Conservation (phyloP, 2,888 invertebrate species). For the Leptogaster cylindrica region DNA sequence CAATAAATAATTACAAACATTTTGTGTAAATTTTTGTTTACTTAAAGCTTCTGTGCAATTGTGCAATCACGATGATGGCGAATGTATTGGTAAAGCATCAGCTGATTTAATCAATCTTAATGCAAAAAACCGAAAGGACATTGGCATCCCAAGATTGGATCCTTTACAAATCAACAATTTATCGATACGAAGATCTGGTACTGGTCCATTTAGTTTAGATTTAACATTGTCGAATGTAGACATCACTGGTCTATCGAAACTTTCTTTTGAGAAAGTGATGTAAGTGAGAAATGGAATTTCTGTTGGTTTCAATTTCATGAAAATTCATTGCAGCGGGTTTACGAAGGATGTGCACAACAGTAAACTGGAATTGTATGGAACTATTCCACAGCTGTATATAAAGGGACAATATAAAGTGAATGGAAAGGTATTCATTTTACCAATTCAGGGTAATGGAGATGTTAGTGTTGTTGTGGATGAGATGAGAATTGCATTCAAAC, state of each 20-base stretch:
- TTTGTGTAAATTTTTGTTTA: constrained; percentile 1
- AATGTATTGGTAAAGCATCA: constrained; percentile 31
- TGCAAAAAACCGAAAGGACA: constrained; percentile 11
- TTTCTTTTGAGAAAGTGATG: constrained; percentile 32
- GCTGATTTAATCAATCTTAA: constrained; percentile 18
- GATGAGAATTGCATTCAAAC: constrained; percentile 42
- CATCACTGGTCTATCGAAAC: constrained; percentile 12
- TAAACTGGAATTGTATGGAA: constrained; percentile 42
- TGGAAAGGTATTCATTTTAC: constrained; percentile 54
- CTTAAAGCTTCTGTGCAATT: constrained; percentile 18
- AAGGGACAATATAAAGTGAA: constrained; percentile 50
- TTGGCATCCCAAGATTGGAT: constrained; percentile 28
- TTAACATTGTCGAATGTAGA: constrained; percentile 11
- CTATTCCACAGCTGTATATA: constrained; percentile 31
- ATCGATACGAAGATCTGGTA: not conserved
- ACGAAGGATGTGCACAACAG: constrained; percentile 31
- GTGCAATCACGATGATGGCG: constrained; percentile 19
- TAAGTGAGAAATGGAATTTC: constrained; percentile 6
- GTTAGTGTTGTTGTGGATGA: constrained; percentile 41
- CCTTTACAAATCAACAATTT: constrained; percentile 25
- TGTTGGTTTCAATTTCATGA: not conserved
- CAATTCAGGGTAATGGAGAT: constrained; percentile 52
- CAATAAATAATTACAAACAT: not conserved
- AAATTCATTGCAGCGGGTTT: constrained; percentile 38
- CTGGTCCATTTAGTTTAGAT: constrained; percentile 21